Conservation (phyloP, 35 echinoderm and acorn worm species). For the Chiridota heheva region DNA sequence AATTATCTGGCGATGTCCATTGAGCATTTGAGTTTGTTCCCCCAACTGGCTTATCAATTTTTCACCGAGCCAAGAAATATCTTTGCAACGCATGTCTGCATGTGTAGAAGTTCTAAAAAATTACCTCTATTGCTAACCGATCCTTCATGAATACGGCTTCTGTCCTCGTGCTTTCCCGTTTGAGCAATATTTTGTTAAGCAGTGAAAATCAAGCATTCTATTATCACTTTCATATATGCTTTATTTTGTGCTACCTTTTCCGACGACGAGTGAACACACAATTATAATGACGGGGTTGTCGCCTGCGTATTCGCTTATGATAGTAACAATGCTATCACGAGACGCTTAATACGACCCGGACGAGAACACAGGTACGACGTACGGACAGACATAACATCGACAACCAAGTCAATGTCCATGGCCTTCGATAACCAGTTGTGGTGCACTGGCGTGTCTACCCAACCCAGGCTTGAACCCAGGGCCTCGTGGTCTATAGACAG, state of each 20-base stretch:
- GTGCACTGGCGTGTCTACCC: no score
- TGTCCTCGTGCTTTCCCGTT: slow-evolving; percentile 1
- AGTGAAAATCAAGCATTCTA: slow-evolving; percentile 21
- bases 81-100: slow-evolving; percentile 18
- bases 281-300: no score
- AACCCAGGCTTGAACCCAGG: no score
- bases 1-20: slow-evolving; percentile 21
- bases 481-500: no score
- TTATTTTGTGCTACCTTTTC: slow-evolving; percentile 17
- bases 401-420: no score
- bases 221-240: slow-evolving; percentile 26
- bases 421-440: no score
- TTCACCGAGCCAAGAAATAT: slow-evolving; percentile 8
- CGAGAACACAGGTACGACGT: no score
- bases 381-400: no score
- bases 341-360: no score
- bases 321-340: no score
- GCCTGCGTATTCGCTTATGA: no score
- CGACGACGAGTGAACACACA: no score
- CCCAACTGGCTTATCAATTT: slow-evolving; percentile 8
- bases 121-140: slow-evolving; percentile 15
- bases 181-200: slow-evolving; percentile 33
- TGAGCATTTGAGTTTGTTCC: slow-evolving; percentile 30
- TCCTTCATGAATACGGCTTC: slow-evolving; percentile 1
- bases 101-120: slow-evolving; percentile 19